Base-by-base conservation (phyloP, 2,888 invertebrate genomes). In the Masnerella sp. region DNA sequence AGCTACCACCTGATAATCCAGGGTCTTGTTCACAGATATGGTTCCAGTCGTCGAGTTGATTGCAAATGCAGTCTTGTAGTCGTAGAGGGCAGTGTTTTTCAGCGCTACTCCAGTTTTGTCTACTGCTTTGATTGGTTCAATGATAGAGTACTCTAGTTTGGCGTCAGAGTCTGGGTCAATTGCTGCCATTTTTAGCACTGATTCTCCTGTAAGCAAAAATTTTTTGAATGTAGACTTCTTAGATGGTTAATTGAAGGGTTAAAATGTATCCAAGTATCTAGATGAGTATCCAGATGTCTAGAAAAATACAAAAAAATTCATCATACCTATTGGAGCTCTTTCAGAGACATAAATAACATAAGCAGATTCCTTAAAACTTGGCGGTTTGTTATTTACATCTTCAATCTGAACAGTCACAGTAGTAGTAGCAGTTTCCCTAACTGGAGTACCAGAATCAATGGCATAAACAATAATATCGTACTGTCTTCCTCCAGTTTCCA, bases 351-450 rank as follows among this genome's bases (percentile, higher is more conserved):
- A 93, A 17, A 92, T 91, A 0, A 91, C 90, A 52, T 90, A 90
- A 75, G 91, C 91, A 3, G 88, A 87, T 43, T 90, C 89, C 54
- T 90, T 92, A 77, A 96, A 96, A 68, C 89, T 90, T 0, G 96
- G 96, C 11, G 94, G 91, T 81, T 95, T 95, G 82, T 96, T 94
- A 79, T 96, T 96, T 0, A 94, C 92, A 78, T 94, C 94, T 78
- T 91, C 89, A 2, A 95, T 91, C 36, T 90, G 92, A 1, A 95
- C 91, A 61, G 91, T 92, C 0, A 92, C 93, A 0, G 93, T 93
- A 0, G 94, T 92, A 0, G 94, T 93, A 0, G 94, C 94, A 0
- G 94, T 94, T 88, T 94, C 94, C 5, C 92, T 92, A 15, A 93
- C 91, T 0, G 94, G 94, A 8, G 89, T 87, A 0, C 94, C 94